phyloP scores from a whole-genome alignment of 1,140 invertebrate genomes.

The Akabosia matsudoensis region DNA sequence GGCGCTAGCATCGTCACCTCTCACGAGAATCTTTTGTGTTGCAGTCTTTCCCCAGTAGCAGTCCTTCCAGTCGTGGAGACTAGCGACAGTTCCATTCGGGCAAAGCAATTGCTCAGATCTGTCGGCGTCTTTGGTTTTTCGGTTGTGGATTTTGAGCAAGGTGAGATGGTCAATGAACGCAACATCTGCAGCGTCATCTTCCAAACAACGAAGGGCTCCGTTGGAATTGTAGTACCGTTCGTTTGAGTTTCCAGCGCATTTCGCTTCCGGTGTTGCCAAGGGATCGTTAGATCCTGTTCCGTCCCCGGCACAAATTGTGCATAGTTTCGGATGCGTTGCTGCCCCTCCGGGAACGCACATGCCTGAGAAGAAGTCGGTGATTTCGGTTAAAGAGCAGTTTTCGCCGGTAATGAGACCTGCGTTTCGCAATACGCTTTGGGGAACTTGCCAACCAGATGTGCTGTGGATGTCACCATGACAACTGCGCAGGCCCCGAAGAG shows the following conservation, averaged over 20 bases:
- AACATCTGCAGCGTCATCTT: conserved; percentile 57
- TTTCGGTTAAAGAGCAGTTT: conserved; percentile 53
- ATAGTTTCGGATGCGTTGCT: conserved; percentile 27
- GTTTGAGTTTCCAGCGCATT: conserved; percentile 2
- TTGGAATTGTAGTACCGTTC: conserved; percentile 62
- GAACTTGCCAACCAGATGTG: conserved; percentile 56
- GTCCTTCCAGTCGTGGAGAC: conserved; percentile 25
- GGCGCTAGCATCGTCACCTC: conserved; percentile 30
- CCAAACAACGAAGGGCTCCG: conserved; percentile 60
- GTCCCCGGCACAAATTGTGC: conserved; percentile 28
- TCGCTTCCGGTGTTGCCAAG: neutral
- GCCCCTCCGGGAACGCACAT: conserved; percentile 52
- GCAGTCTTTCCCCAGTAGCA: conserved; percentile 47
- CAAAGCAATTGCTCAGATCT: conserved; percentile 62
- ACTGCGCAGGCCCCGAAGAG: conserved; percentile 57
- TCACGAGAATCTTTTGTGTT: conserved; percentile 43
- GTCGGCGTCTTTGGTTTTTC: conserved; percentile 42
- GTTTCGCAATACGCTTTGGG: conserved; percentile 54
- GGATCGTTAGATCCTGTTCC: neutral
- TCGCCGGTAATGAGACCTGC: conserved; percentile 52
- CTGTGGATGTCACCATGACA: conserved; percentile 53
- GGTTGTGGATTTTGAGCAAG: conserved; percentile 31
- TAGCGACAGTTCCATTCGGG: conserved; percentile 52
- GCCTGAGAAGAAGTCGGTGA: conserved; percentile 56
- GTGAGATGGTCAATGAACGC: conserved; percentile 59